Base-by-base conservation (phyloP, 2,888 invertebrate genomes). In the Resseliella maxima region DNA sequence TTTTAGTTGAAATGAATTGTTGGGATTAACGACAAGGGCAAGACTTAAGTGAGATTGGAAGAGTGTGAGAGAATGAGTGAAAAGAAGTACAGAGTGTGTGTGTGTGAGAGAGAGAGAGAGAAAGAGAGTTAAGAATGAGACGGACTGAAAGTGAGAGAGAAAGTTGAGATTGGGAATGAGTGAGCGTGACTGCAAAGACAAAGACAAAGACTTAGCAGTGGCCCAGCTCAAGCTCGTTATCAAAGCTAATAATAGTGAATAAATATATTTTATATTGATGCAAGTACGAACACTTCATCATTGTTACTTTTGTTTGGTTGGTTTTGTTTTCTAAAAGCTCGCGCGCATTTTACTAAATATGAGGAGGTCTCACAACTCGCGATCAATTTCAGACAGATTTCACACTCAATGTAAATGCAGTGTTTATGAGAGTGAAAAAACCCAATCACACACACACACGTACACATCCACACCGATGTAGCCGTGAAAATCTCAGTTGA, bases 1-100 rank as follows among this genome's bases (percentile, higher is more conserved):
- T 81, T 36, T 81, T 36, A 35, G 36, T 81, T 81, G 15, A 36
- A 81, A 81, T 81, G 36, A 36, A 81, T 81, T 81, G 81, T 81
- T 36, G 10, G 18, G 81, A 81, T 81, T 36, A 81, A 64, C n/a
- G 15, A 81, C 64, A 24, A 64, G 31, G 27, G 36, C 8, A 5
- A 27, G 81, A 36, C 5, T 36, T 21, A 8, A 18, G 50, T 8
- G 41, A 12, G 5, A 5, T 8, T 41, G 41, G 41, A 41, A 41
- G 10, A 41, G 41, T 41, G 41, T 41, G 50, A 50, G 50, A 10
- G 50, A 50, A 50, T 50, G 50, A 50, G 50, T 21, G 50, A 50
- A 41, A 41, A n/a, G n/a, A n/a, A n/a, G n/a, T n/a, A n/a, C n/a
- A n/a, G n/a, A n/a, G n/a, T n/a, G n/a, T n/a, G n/a, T n/a, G n/a